These are phyloP conservation scores for Clanis bilineata DNA, from an alignment of 2,888 invertebrate species.

Conservation along the genomic window DNA sequence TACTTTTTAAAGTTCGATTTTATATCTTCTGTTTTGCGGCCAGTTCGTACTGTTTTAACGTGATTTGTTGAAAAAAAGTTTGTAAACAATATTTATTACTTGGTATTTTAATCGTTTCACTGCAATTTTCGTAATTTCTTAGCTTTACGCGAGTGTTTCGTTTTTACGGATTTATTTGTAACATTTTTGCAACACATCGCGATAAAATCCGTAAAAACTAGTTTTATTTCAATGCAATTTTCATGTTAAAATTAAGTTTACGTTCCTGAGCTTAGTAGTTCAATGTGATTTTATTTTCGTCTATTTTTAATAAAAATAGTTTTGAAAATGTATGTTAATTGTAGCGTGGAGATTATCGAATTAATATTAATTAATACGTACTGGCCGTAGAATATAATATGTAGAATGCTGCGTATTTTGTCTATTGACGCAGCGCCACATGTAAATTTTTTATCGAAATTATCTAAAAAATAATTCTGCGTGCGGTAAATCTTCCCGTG, in stretches of 20 bases:
- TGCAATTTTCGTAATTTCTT: too few relatives aligned
- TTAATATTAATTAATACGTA: background rate
- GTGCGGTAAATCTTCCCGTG: background rate
- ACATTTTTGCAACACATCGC: too few relatives aligned
- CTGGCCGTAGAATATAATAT: background rate
- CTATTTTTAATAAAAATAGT: background rate
- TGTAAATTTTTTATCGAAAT: background rate
- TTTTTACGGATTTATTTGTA: too few relatives aligned
- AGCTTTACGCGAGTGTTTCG: too few relatives aligned
- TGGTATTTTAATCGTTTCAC: too few relatives aligned
- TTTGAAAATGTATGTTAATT: background rate
- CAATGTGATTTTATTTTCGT: background rate
- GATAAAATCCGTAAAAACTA: too few relatives aligned
- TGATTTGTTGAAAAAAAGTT: background rate
- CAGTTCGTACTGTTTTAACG: background rate
- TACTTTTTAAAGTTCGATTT: background rate
- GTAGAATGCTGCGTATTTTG: constrained; percentile 2
- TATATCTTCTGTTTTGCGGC: background rate
- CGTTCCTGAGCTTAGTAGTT: too few relatives aligned
- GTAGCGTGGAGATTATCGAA: background rate
- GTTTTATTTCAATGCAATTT: too few relatives aligned
- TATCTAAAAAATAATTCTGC: background rate
- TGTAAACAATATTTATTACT: too few relatives aligned
- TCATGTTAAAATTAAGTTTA: too few relatives aligned
- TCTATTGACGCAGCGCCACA: background rate